A percentile compares a stretch with the other conserved stretches of the same genome.
Evolutionary conservation across 1,140 invertebrate species (phyloP).

Genomic region (Zaprionus gabonicus): DNA sequence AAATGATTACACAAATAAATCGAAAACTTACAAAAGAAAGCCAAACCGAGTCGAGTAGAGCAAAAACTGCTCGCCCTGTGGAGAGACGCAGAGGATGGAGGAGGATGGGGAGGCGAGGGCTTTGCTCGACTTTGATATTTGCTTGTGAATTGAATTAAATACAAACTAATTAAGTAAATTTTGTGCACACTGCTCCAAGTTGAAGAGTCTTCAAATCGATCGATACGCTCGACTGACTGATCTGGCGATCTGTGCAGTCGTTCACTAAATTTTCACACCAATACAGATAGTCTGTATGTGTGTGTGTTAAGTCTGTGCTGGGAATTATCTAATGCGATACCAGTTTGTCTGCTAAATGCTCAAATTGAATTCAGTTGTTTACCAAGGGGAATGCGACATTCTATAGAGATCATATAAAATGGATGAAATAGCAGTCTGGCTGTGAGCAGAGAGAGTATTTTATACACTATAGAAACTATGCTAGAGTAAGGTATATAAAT

Average conservation of each 20-base stretch:
- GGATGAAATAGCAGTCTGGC: neutral
- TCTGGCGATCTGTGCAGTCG: neutral
- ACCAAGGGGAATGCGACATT: conserved; percentile 12
- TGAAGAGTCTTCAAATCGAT: conserved; percentile 17
- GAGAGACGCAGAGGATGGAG: too few species aligned
- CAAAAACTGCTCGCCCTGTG: neutral
- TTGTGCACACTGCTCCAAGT: conserved; percentile 45
- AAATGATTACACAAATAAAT: conserved; percentile 37
- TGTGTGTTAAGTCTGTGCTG: neutral
- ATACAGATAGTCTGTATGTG: neutral
- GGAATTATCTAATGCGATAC: conserved; percentile 10
- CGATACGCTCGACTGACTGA: conserved; percentile 16
- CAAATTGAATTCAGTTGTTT: conserved; percentile 33
- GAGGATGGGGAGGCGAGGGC: neutral
- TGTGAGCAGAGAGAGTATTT: neutral
- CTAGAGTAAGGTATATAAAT: neutral
- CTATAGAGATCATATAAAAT: conserved; percentile 7
- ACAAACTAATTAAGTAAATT: conserved; percentile 71
- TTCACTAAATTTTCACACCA: conserved; percentile 20
- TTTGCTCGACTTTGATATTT: conserved; percentile 38
- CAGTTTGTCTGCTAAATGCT: conserved; percentile 39
- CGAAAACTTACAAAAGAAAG: conserved; percentile 15
- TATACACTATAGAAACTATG: neutral
- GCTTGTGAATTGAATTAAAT: conserved; percentile 76
- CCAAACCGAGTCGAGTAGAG: neutral